These are phyloP conservation scores for Leptogaster cylindrica DNA, from an alignment of 2,888 invertebrate genomes.

Conservation along the genomic window DNA sequence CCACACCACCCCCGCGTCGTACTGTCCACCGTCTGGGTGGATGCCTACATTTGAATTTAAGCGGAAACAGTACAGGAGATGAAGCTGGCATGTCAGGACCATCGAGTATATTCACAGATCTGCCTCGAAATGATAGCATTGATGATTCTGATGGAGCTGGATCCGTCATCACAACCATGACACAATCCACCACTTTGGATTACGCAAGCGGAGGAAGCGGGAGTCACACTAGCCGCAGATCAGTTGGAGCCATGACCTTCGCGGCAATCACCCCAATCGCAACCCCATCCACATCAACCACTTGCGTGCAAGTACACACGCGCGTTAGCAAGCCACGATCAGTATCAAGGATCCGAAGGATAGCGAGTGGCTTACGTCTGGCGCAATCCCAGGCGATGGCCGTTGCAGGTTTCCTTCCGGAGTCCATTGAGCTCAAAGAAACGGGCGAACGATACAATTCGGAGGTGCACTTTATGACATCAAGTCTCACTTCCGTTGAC, in stretches of 20 bases:
- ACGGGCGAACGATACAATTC: constrained; percentile 14
- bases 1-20: constrained; percentile 40
- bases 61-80: not conserved
- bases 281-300: constrained; percentile 56
- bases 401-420: constrained; percentile 70
- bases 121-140: constrained; percentile 51
- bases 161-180: constrained; percentile 53
- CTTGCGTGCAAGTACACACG: constrained; percentile 40
- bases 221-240: constrained; percentile 42
- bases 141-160: constrained; percentile 53
- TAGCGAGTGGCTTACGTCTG: constrained; percentile 73
- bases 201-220: constrained; percentile 47
- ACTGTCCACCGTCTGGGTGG: constrained; percentile 51
- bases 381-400: constrained; percentile 77
- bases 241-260: constrained; percentile 42
- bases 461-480: constrained; percentile 13
- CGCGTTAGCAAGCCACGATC: constrained; percentile 49
- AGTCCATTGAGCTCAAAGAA: constrained; percentile 48
- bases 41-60: constrained; percentile 37
- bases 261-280: constrained; percentile 45
- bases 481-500: constrained; percentile 37
- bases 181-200: constrained; percentile 52
- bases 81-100: not conserved
- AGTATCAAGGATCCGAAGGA: constrained; percentile 61
- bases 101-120: not conserved